A percentile compares a stretch with the other conserved stretches of the same genome.
These are phyloP conservation scores for Phengaris alcon DNA, from an alignment of 2,888 invertebrate genomes.

Conservation along the genomic window DNA sequence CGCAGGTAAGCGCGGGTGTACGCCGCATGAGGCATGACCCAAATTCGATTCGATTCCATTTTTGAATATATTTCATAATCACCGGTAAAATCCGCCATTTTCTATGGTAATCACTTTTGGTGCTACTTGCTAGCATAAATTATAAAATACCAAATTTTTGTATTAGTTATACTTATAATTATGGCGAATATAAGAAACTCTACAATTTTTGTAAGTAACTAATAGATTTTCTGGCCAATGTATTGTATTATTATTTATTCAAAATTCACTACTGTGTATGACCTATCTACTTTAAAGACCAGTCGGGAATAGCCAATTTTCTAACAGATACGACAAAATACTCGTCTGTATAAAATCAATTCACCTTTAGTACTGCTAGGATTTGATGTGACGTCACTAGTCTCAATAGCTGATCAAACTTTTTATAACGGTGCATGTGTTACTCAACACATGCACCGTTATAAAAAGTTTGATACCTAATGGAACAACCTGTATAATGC, in stretches of 20 bases:
- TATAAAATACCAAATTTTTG: neutral
- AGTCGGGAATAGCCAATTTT: no score
- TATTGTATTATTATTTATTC: neutral
- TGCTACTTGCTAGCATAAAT: neutral
- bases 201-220: neutral
- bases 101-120: neutral
- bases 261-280: no score
- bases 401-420: neutral
- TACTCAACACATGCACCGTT: neutral
- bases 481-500: neutral
- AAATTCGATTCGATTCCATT: constrained; percentile 25
- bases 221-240: neutral
- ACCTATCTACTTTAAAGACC: no score
- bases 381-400: neutral
- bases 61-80: constrained; percentile 16
- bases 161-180: neutral
- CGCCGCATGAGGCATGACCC: constrained; percentile 24
- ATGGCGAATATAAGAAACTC: neutral
- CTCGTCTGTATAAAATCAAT: no score
- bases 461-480: neutral
- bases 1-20: constrained; percentile 29
- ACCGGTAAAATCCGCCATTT: constrained; percentile 7
- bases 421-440: no score
- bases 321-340: no score
- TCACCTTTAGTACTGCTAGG: neutral